These are phyloP conservation scores for Drusus annulatus DNA, from an alignment of 1,140 invertebrate species.

Conservation along the genomic window DNA sequence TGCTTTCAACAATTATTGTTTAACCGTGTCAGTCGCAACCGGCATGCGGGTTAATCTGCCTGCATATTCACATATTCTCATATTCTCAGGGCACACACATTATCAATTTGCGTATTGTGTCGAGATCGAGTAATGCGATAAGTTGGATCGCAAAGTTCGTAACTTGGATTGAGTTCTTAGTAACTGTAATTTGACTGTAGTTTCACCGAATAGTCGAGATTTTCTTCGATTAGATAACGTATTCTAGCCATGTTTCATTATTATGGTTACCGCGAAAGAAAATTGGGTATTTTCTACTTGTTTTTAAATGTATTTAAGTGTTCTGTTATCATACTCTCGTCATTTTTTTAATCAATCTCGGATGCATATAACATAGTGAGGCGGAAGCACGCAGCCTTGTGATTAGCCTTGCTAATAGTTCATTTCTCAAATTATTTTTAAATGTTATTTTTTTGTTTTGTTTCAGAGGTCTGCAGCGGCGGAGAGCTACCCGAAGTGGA, in stretches of 20 bases:
- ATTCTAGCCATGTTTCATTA: no score
- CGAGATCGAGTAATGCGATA: background rate
- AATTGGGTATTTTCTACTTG: no score
- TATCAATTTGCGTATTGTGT: background rate
- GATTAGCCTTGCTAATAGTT: no score
- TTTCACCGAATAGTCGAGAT: no score
- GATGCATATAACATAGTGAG: no score
- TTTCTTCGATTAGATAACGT: no score
- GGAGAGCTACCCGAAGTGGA: conserved; percentile 93
- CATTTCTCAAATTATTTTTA: no score
- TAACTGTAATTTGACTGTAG: background rate
- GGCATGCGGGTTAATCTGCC: background rate
- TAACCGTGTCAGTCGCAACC: background rate
- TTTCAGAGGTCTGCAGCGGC: conserved; percentile 88
- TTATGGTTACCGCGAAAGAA: no score
- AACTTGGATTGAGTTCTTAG: background rate
- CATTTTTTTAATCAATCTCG: no score
- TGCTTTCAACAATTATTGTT: background rate
- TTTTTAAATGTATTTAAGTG: no score
- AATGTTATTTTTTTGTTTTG: conserved; percentile 55
- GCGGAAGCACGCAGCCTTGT: no score
- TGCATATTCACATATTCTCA: background rate
- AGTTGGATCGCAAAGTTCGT: background rate
- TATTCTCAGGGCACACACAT: background rate
- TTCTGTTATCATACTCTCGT: no score